Base-by-base conservation (phyloP, 1,140 invertebrate genomes). In the Teleopsis dalmanni region DNA sequence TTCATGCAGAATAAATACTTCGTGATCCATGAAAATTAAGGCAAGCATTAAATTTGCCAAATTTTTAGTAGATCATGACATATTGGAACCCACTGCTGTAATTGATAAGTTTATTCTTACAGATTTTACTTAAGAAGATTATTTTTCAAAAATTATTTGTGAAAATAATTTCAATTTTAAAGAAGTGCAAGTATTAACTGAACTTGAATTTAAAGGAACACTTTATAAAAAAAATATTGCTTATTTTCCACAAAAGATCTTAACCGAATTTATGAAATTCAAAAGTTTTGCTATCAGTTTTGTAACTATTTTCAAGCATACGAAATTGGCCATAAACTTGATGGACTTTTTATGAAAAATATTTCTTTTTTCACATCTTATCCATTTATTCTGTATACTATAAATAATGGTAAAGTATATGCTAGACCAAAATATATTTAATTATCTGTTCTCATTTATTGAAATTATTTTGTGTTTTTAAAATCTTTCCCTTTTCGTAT, bases 191-290 rank as follows among this genome's bases (percentile, higher is more conserved):
- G 40, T 49, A 13, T 23, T 10, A 22, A 25, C 21, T 35, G 38
- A 41, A 25, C 34, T 49, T 41, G 10, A 27, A 5, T 49, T 41
- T 42, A 49, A 49, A 22, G 47, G 47, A 34, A 49, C 38, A 8
- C 8, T 14, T 8, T 49, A 31, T 42, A 47, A 47, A 47, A 18
- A 5, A 38, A 38, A 10, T n/a, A 47, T 38, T 47, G 22, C 38
- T 37, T 47, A 47, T 21, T 26, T 21, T 41, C 6, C 13, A 14
- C n/a, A 4, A 31, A 47, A 14, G 34, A n/a, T 18, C 18, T 14
- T 11, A 35, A 38, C 9, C n/a, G 13, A 13, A 16, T 37, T 25
- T 25, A 38, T 23, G 18, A 47, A 47, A 47, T 47, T 14, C n/a
- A 37, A 38, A 16, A 25, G 22, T 23, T 47, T 22, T 21, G 37